Conservation (phyloP, 2,797 vertebrate genomes). For the Sebastes nivosus region DNA sequence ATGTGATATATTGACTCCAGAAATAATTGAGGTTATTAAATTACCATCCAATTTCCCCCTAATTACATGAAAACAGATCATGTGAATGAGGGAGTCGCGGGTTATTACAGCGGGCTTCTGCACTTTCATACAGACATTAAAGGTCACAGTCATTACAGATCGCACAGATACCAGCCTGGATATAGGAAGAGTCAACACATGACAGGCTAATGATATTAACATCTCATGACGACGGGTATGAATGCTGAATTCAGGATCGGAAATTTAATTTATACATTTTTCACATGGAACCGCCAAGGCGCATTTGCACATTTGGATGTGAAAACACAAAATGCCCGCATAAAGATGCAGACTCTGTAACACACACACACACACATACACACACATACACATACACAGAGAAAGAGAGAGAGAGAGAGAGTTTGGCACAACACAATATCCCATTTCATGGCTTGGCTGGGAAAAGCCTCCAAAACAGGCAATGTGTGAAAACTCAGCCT, state of each 20-base stretch:
- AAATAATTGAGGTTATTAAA: constrained; percentile 59
- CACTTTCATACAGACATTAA: constrained; percentile 23
- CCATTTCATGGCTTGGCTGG: constrained; percentile 61
- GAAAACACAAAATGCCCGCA: constrained; percentile 9
- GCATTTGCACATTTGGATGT: constrained; percentile 27
- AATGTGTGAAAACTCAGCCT: constrained; percentile 62
- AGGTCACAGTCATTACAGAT: constrained; percentile 29
- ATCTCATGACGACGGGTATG: neutral
- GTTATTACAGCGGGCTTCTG: neutral
- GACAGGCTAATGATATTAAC: constrained; percentile 11
- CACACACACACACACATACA: neutral
- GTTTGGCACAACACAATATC: constrained; percentile 58
- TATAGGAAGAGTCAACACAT: neutral
- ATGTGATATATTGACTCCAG: constrained; percentile 40
- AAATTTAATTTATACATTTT: constrained; percentile 5
- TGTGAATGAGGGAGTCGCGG: constrained; percentile 44
- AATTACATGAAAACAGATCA: constrained; percentile 61
- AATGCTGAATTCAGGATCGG: neutral
- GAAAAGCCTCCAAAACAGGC: constrained; percentile 48
- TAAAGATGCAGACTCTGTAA: constrained; percentile 32
- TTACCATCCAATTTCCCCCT: constrained; percentile 49
- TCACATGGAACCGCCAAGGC: neutral
- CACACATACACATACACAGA: neutral
- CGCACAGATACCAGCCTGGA: neutral
- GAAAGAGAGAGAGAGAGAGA: neutral